Evolutionary conservation across 2,113 vertebrate species (phyloP).

Genomic region (Scortum barcoo): DNA sequence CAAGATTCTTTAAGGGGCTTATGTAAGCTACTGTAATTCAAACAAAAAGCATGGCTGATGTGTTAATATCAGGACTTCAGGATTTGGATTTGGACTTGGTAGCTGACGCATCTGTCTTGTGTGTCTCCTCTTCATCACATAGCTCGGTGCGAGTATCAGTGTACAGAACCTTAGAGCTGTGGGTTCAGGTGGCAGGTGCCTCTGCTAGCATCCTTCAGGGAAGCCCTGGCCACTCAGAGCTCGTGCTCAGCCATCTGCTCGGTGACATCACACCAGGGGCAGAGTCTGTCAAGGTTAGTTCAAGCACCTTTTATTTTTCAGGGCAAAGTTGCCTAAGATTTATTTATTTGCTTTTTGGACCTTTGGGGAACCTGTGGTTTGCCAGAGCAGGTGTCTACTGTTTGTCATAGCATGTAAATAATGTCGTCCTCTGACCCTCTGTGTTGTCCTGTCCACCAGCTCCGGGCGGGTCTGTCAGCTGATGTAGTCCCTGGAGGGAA

Average conservation of each 20-base stretch:
- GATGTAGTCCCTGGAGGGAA: conserved; percentile 79
- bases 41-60: neutral
- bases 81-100: neutral
- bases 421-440: neutral
- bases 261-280: conserved; percentile 86
- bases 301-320: neutral
- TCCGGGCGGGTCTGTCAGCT: conserved; percentile 69
- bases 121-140: neutral
- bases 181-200: conserved; percentile 88
- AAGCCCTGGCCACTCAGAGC: conserved; percentile 84
- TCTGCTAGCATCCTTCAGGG: conserved; percentile 87
- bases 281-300: conserved; percentile 86
- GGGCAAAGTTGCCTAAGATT: neutral
- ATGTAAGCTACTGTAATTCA: neutral
- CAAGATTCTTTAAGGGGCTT: neutral
- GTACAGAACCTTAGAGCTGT: conserved; percentile 87
- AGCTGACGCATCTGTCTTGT: neutral
- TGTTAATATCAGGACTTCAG: neutral
- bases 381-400: neutral
- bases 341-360: neutral
- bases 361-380: neutral
- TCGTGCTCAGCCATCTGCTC: conserved; percentile 85
- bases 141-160: conserved; percentile 86
- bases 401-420: neutral
- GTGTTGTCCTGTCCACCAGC: conserved; percentile 54